Base-by-base conservation (phyloP, 2,797 vertebrate genomes). In the Fundulus diaphanus region DNA sequence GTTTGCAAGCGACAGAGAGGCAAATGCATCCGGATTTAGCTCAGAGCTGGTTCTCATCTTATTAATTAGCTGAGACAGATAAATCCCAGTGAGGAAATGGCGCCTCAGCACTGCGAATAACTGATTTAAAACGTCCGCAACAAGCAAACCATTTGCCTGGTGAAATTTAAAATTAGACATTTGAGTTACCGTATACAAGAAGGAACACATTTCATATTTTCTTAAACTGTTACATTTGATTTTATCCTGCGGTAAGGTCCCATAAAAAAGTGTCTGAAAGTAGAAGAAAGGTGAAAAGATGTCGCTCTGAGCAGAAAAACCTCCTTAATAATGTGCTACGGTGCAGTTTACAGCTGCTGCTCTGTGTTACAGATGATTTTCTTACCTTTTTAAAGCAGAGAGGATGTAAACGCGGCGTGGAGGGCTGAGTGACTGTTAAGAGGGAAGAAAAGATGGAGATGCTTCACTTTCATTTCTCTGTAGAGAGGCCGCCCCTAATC, bases 401-500 rank as follows among this genome's bases (percentile, higher is more conserved):
- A 37, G 35, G 59, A 49, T 11, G 8, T 8, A 3, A 16, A 2
- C 1, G 20, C 20, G 6, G 59, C 20, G 33, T 12, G 59, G 33
- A 33, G 29, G 33, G 31, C 31, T 18, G 9, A 40, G 40, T 40
- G 40, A 40, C 9, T 40, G 40, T 40, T 9, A 29, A 59, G 54
- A 2, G 54, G 15, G 27, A 31, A 40, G 3, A 40, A 31, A 12
- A 2, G 27, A 57, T 57, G 54, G 54, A 57, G 54, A 29, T 5
- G 4, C 2, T 16, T 57, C 15, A 57, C 29, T 59, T 59, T 59
- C 56, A 59, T 29, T 59, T 59, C 33, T 1, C 29, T 29, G 5
- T 5, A 1, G 18, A 18, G 15, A 31, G 15, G 6, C 1, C 1
- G 1, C 5, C 2, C n/a, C n/a, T n/a, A n/a, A n/a, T n/a, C 15